phyloP scores from a whole-genome alignment of 1,140 invertebrate species.

The Drosophila melanogaster region Release_6_plus_ISO1_MT NT_033779.5:3821501-3822000 shows the following conservation, averaged over 20 bases:
- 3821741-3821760: constrained; percentile 59
- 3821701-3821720: constrained; percentile 63
- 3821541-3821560: constrained; percentile 82
- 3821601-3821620: constrained; percentile 83
- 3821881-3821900: constrained; percentile 1
- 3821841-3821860: constrained; percentile 37
- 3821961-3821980: constrained; percentile 23
- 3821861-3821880: constrained; percentile 40
- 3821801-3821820: constrained; percentile 21
- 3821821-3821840: constrained; percentile 14
- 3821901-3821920: constrained; percentile 19
- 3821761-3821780: constrained; percentile 46
- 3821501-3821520: constrained; percentile 3
- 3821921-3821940: constrained; percentile 29
- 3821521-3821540: constrained; percentile 5
- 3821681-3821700: constrained; percentile 68
- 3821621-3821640: constrained; percentile 69
- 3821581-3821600: constrained; percentile 85
- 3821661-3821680: constrained; percentile 4
- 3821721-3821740: constrained; percentile 17
- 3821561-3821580: constrained; percentile 84
- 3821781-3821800: constrained; percentile 58
- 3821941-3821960: constrained; percentile 24
- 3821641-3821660: constrained; percentile 45
- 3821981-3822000: constrained; percentile 42